Conservation (phyloP, 2,888 invertebrate genomes). For the Zygogramma bicolorata region DNA sequence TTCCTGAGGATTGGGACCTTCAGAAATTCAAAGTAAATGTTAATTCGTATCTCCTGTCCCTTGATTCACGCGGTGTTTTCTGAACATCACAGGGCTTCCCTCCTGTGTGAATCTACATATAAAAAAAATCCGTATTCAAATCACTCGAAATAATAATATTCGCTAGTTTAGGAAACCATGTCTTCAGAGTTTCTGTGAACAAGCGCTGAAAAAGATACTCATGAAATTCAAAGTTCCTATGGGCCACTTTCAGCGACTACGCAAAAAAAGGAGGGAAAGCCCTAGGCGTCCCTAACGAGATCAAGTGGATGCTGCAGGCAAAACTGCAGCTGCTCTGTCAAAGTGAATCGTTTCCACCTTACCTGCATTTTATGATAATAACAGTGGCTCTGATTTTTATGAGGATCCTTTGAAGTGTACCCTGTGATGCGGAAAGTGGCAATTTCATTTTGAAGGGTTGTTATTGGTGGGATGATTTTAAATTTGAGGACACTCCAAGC, state of each 20-base stretch:
- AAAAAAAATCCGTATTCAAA: no score
- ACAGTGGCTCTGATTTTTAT: slow-evolving; percentile 12
- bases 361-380: slow-evolving; percentile 9
- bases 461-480: slow-evolving; percentile 14
- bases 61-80: no score
- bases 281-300: slow-evolving; percentile 14
- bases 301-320: slow-evolving; percentile 9
- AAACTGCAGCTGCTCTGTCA: slow-evolving; percentile 14
- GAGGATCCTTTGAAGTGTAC: slow-evolving; percentile 9
- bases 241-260: not conserved
- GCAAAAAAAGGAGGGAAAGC: not conserved
- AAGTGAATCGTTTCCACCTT: slow-evolving; percentile 18
- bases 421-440: not conserved
- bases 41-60: no score
- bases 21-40: no score
- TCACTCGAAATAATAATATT: no score
- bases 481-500: slow-evolving; percentile 11
- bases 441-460: slow-evolving; percentile 17
- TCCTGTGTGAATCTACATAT: no score
- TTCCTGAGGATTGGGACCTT: no score
- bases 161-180: no score
- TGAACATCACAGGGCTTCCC: no score
- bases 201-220: no score
- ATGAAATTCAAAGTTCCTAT: not conserved
- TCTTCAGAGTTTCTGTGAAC: no score